Base-by-base conservation (phyloP, 2,797 vertebrate species). In the Lophotriccus pileatus region DNA sequence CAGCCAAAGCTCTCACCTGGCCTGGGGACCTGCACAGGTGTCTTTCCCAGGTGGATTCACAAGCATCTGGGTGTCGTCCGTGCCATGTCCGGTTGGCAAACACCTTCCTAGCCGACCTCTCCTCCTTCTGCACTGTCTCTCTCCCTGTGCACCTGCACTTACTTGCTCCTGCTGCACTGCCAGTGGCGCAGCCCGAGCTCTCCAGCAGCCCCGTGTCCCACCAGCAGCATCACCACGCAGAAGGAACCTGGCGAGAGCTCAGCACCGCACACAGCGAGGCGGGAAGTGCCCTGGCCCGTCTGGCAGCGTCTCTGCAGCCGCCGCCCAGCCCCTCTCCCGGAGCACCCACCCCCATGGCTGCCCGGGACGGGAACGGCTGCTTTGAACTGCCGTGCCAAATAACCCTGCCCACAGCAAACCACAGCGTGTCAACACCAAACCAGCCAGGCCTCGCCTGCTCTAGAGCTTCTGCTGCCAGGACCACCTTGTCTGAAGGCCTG, bases 241-340 rank as follows among this genome's bases (percentile, higher is more conserved):
- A 52, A 37, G 62, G 39, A 60, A 7, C 52, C 24, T 5, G 41
- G 41, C 1, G 15, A 36, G 37, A 43, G 63, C 82, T 27, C 50
- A 8, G 81, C 0, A 2, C 58, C 1, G 2, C 62, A 3, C 6
- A 1, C 44, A 52, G 73, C 2, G 1, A 27, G 22, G 73, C 24
- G 10, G 43, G 34, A 34, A 76, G 72, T 4, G 22, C 55, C 95
- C 27, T 4, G 90, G 88, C 94, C 90, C 4, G 83, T 50, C 86
- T 3, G 39, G 90, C 88, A 69, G 93, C 93, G 72, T 63, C 81
- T 37, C 49, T n/a, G 74, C 70, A 3, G 11, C 60, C 87, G 12
- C 56, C 37, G 2, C 88, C 90, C 87, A 24, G 50, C 25, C 3
- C 55, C 24, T 23, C 43, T 56, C 73, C 53, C 6, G 5, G 30